Evolutionary conservation across 2,113 vertebrate species (phyloP), one percentile per base, ranked within the genome.

Genomic region (Pogonocichla stellata): DNA sequence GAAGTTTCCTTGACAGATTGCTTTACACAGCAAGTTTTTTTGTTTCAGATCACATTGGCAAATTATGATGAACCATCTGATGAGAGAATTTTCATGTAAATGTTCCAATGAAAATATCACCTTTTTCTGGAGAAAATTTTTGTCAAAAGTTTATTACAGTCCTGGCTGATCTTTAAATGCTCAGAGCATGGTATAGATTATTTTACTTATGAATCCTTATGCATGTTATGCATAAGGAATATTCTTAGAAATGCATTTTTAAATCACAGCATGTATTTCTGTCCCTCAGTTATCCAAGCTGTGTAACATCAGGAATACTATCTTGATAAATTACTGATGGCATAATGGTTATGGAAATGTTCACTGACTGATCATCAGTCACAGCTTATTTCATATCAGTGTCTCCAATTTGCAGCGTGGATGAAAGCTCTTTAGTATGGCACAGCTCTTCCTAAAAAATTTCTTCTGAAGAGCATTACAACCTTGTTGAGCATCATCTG

Each of bases 261-360:
- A 98, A 97, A 96, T 96, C 96, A 94, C 95, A 98, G 95, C 94
- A 84, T 95, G 97, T 96, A 94, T 95, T 96, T 98, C 90, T 93
- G 95, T 97, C 94, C 96, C 92, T 98, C 96, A 86, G 96, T 98
- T 90, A 98, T 96, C 97, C 98, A 98, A 98, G 97, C 98, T 98
- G 98, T 98, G 97, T 98, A 98, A 97, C 98, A 98, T 98, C 97
- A 98, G 98, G 98, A 98, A 97, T 97, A 93, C 92, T 98, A 98
- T 96, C 96, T 98, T 99, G 98, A 99, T 98, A 98, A 98, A 98
- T 99, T 98, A 98, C 98, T 91, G 97, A 98, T 96, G 95, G 96
- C 97, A 95, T 98, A 98, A 98, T 98, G 98, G 98, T 99, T 99
- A 98, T 98, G 98, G 98, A 99, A 99, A 98, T 98, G 92, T 74